A percentile compares a stretch with the other conserved stretches of the same genome.
Evolutionary conservation across 30 jellyfish, hydroid and myxozoan species (phyloP).

Genomic region (Catostylus mosaicus): DNA sequence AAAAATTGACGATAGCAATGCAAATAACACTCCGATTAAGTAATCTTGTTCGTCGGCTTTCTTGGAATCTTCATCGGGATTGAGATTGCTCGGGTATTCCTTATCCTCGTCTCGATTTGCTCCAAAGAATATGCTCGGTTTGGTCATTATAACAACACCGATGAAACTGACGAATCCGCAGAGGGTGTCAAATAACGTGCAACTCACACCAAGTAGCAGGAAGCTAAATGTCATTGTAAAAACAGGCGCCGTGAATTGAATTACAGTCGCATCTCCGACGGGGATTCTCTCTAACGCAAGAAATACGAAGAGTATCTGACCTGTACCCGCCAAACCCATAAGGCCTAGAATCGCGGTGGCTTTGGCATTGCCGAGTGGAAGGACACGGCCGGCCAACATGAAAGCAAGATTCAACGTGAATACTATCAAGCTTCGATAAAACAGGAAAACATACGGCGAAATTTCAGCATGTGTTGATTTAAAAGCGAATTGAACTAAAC

Average conservation of each 20-base stretch:
- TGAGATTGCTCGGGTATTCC: constrained; percentile 43
- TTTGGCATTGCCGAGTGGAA: constrained; percentile 41
- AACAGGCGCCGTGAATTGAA: constrained; percentile 95
- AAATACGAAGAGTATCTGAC: constrained; percentile 68
- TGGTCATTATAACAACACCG: constrained; percentile 83
- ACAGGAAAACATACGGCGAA: constrained; percentile 66
- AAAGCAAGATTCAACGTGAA: constrained; percentile 41
- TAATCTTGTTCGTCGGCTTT: constrained; percentile 59
- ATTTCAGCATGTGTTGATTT: constrained; percentile 58
- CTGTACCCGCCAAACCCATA: constrained; percentile 85
- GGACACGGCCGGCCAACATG: constrained; percentile 79
- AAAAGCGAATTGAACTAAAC: constrained; percentile 76
- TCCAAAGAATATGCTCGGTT: constrained; percentile 84
- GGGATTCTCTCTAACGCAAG: constrained; percentile 80
- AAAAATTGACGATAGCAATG: constrained; percentile 64
- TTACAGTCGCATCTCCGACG: constrained; percentile 86
- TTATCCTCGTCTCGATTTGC: constrained; percentile 3
- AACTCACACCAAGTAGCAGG: constrained; percentile 67
- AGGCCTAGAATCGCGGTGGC: constrained; percentile 19
- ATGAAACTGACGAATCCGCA: constrained; percentile 83
- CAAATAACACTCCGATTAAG: constrained; percentile 61
- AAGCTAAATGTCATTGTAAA: constrained; percentile 78
- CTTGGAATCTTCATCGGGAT: constrained; percentile 30
- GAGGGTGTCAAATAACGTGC: constrained; percentile 67
- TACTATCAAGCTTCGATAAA: constrained; percentile 67